Evolutionary conservation across 1,140 invertebrate genomes (phyloP).

Genomic region (Caenorhabditis elegans): DNA sequence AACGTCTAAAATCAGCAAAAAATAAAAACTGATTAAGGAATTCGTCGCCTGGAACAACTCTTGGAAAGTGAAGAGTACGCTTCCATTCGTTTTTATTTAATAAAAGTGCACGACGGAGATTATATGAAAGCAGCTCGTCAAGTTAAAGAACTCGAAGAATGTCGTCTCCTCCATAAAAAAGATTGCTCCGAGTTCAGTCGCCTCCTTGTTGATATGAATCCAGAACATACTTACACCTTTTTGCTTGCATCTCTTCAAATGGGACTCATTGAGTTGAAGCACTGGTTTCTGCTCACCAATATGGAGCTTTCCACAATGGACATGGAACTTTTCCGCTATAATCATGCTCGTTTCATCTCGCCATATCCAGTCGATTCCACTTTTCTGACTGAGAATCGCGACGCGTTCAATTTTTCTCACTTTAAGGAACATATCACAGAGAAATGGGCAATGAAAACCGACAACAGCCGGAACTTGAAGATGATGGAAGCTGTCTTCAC

Average conservation of each 20-base stretch:
- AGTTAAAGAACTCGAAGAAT: slow-evolving; percentile 62
- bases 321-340: slow-evolving; percentile 64
- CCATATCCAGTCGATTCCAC: slow-evolving; percentile 53
- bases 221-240: slow-evolving; percentile 59
- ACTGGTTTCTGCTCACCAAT: slow-evolving; percentile 64
- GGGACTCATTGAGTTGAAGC: slow-evolving; percentile 64
- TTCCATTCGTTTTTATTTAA: slow-evolving; percentile 58
- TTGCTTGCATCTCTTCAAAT: slow-evolving; percentile 65
- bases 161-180: slow-evolving; percentile 51
- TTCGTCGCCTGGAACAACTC: slow-evolving; percentile 48
- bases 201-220: slow-evolving; percentile 62
- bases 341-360: slow-evolving; percentile 63
- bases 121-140: slow-evolving; percentile 57
- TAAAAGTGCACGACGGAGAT: slow-evolving; percentile 58
- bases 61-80: slow-evolving; percentile 59
- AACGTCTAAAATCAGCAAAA: too few relatives aligned
- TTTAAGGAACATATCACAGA: slow-evolving; percentile 42
- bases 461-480: slow-evolving; percentile 51
- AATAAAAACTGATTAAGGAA: slow-evolving; percentile 46
- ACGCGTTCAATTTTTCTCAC: slow-evolving; percentile 40
- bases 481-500: slow-evolving; percentile 61
- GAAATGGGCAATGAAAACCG: slow-evolving; percentile 49
- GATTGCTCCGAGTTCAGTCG: slow-evolving; percentile 61
- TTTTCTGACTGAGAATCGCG: slow-evolving; percentile 33
- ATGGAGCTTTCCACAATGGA: slow-evolving; percentile 64